Base-by-base conservation (phyloP, 2,888 invertebrate species). In the Eremobia ochroleuca region DNA sequence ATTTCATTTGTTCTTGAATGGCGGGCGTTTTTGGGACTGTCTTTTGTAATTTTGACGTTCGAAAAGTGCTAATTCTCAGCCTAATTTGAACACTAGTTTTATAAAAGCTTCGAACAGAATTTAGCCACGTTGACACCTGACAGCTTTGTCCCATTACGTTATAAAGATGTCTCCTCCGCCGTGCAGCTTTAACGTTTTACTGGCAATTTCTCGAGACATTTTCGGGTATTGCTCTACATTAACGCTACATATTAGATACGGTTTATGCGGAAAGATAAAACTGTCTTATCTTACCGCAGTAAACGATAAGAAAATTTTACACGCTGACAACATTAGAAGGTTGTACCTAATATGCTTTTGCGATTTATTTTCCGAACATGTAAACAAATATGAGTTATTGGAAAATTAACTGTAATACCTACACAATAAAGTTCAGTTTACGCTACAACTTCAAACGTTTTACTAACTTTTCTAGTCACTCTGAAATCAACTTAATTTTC, bases 211-310 rank as follows among this genome's bases (percentile, higher is more conserved):
- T 28, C 61, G 55, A 72, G 34, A 71, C 34, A 37, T 59, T 83
- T 68, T 64, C 52, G 37, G 34, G 21, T 61, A 85, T 74, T 68
- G 58, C 68, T 76, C 34, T 15, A 74, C 31, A 69, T 81, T 74
- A 82, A 77, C 77, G 52, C 25, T 25, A 61, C 59, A 28, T 59
- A 70, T 83, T 81, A 72, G 72, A 77, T 83, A 85, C 62, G 69
- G 69, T 73, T 78, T 72, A 86, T 78, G 72, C 75, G 77, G 65
- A 70, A 67, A 52, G 83, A 85, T 85, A 82, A 85, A 85, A 84
- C 75, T 64, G 28, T 66, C 74, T 34, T 84, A 86, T 84, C 74
- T 74, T n/a, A 82, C 65, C 67, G 83, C 83, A 78, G 72, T 13
- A 34, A 72, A 66, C 58, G 78, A 84, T 84, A 84, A 84, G 69